Evolutionary conservation across 1,140 invertebrate genomes (phyloP).

Genomic region (Cheumatopsyche charites): DNA sequence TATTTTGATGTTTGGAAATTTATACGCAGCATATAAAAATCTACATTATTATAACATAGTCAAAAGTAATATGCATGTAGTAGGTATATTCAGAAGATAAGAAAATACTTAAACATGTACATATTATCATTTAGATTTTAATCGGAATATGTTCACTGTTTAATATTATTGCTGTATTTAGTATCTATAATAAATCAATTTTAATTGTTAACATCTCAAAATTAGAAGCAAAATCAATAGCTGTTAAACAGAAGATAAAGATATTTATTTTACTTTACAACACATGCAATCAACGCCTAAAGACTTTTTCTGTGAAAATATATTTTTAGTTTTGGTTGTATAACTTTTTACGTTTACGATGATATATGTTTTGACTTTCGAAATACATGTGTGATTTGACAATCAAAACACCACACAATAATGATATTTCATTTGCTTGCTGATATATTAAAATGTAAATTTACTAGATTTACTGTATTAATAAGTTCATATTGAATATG

Average conservation of each 20-base stretch:
- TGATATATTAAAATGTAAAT: conserved; percentile 20
- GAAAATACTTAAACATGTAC: conserved; percentile 24
- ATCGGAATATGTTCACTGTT: no score
- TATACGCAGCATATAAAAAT: no score
- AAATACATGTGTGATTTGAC: conserved; percentile 7
- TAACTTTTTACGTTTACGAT: not conserved
- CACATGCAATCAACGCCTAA: no score
- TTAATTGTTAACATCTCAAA: no score
- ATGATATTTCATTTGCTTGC: not conserved
- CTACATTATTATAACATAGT: not conserved
- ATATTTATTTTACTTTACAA: no score
- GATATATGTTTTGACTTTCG: conserved; percentile 8
- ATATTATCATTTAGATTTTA: not conserved
- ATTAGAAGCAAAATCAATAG: no score
- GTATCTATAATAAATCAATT: no score
- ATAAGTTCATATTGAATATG: not conserved
- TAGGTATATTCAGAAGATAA: not conserved
- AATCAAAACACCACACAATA: not conserved
- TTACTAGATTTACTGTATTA: conserved; percentile 17
- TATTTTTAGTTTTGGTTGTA: not conserved
- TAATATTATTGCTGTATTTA: no score
- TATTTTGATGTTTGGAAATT: not conserved
- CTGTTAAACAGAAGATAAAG: no score
- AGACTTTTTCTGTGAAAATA: no score
- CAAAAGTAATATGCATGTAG: not conserved